Base-by-base conservation (phyloP, 2,113 vertebrate genomes). In the Dolichotis patagonum region DNA sequence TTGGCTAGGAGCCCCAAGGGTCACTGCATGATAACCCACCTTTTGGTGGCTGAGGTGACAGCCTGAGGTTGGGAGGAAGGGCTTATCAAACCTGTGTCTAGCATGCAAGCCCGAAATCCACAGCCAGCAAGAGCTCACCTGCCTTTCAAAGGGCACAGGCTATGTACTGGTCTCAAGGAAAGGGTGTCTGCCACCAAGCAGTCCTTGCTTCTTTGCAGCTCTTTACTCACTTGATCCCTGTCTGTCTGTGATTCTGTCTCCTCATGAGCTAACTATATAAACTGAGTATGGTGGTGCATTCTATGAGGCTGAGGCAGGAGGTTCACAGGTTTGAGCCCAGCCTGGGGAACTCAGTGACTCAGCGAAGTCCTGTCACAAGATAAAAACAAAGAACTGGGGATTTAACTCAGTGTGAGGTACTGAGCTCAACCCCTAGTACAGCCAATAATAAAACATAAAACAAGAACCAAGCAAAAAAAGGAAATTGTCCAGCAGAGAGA, bases 151-250 rank as follows among this genome's bases (percentile, higher is more conserved):
- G 43, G 38, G 5, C 17, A 93, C 2, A 3, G 26, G 67, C 7
- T 3, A 35, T 4, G 62, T 32, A 19, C 35, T 7, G 49, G 24
- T 85, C 71, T 17, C 0, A 0, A 54, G 35, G n/a, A 22, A 56
- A 6, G 46, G 20, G 5, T 3, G 5, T 10, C 58, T 26, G 7
- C 19, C 41, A 6, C 7, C 43, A 54, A 4, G 46, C 56, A 0
- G 32, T 0, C 5, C 12, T 13, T 3, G 0, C 35, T 30, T 46
- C 58, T 90, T 49, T 12, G 2, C 54, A 22, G 12, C 41, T 22
- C 11, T 54, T 38, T 0, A 12, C 41, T 89, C 43, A 46, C n/a
- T 56, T 1, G 1, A 13, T 32, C 63, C 38, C 7, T 77, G 35
- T 35, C 17, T 75, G 13, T 11, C 75, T 46, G 54, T 17, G 75